Evolutionary conservation across 2,797 vertebrate species (phyloP), one percentile per base, ranked within the genome.

Genomic region (Poecilia gillii): DNA sequence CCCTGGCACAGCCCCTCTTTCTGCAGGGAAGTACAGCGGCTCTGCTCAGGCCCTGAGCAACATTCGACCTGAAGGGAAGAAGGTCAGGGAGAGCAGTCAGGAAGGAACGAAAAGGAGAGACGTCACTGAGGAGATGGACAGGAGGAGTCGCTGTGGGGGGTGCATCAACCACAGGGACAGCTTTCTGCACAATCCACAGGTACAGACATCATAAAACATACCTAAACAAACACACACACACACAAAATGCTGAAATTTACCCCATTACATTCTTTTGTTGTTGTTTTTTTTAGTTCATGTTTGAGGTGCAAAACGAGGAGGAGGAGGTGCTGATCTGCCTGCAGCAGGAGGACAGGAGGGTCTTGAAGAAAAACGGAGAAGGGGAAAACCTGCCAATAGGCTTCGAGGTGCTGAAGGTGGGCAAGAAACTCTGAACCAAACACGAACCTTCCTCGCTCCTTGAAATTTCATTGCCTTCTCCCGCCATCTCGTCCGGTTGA

Each of bases 171-270:
- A 97, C 84, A 93, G 91, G 84, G 94, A 96, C 66, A 96, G 96
- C 3, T 97, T 97, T 91, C 92, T 97, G 70, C 90, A 95, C 91
- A 97, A 97, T 78, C 96, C 96, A 31, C 96, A 97, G 96, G 96
- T 96, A 87, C 62, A 66, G 8, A 70, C 18, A 46, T 20, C 31
- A 13, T 31, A 2, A 79, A 23, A 41, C 16, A 4, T 49, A 11
- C 41, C 2, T 45, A 25, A 13, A 57, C 9, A 43, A 46, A 11
- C 39, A 20, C 36, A 11, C 33, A 33, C 33, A 33, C 33, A 33
- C 33, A 33, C 33, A 55, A 3, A 41, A 1, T 25, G 23, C 12
- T 46, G 16, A 68, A 66, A 23, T 36, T 20, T 28, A 31, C 12
- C 6, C 18, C 3, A 55, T 31, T 2, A 1, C 16, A 64, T 43